These are phyloP conservation scores for Turnix velox DNA, from an alignment of 2,113 vertebrate genomes.

Conservation along the genomic window DNA sequence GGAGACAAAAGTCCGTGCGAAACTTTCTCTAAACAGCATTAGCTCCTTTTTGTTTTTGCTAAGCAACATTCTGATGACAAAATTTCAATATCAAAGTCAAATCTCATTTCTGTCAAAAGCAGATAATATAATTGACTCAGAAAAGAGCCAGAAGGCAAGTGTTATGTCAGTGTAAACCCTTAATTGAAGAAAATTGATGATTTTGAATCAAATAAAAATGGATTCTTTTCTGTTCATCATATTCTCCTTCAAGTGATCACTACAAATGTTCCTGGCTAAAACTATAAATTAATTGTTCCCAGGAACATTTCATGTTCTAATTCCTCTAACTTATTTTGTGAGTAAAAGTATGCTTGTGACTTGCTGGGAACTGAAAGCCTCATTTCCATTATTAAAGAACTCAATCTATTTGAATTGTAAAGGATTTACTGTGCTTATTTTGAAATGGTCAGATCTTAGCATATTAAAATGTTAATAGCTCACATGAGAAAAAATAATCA, in stretches of 20 bases:
- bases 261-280: not conserved
- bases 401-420: not conserved
- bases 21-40: not conserved
- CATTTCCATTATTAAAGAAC: not conserved
- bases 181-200: conserved; percentile 44
- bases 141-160: conserved; percentile 33
- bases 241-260: not conserved
- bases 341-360: not conserved
- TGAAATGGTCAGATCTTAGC: not conserved
- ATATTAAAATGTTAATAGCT: not conserved
- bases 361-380: not conserved
- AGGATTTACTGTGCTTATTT: not conserved
- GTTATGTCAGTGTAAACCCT: not conserved
- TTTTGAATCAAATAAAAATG: conserved; percentile 15
- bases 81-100: conserved; percentile 21
- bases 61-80: not conserved
- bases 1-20: not conserved
- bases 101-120: conserved; percentile 34
- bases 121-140: conserved; percentile 13
- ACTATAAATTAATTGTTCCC: conserved; percentile 15
- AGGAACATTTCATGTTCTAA: not conserved
- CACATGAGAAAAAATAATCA: not conserved
- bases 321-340: not conserved
- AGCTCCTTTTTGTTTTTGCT: not conserved
- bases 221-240: not conserved